These are phyloP conservation scores for Chrysodeixis includens DNA, from an alignment of 2,888 invertebrate genomes.

Conservation along the genomic window DNA sequence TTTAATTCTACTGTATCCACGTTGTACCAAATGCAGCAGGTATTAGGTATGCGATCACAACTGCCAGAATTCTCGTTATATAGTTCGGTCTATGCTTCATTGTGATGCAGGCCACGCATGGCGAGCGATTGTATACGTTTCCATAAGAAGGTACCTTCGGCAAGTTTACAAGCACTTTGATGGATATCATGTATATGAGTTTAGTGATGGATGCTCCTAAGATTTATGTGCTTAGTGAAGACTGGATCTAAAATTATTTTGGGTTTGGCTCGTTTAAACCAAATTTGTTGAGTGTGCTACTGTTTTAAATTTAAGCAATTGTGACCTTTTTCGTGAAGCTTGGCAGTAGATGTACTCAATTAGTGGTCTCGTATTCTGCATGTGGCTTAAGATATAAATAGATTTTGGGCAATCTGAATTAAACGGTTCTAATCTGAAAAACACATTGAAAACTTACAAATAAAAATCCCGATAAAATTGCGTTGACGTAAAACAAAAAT, in stretches of 20 bases:
- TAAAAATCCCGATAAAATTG: too few species aligned
- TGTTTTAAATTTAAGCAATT: too few species aligned
- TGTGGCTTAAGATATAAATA: too few species aligned
- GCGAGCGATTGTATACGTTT: conserved; percentile 68
- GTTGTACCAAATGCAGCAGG: conserved; percentile 65
- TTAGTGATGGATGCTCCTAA: conserved; percentile 6
- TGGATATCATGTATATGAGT: background rate
- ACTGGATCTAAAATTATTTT: background rate
- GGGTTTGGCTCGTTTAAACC: background rate
- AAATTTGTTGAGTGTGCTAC: too few species aligned
- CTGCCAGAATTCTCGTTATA: conserved; percentile 73
- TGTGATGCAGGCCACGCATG: conserved; percentile 78
- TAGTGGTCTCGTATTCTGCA: too few species aligned
- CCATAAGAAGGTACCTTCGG: conserved; percentile 19
- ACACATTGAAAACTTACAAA: too few species aligned
- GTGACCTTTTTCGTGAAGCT: too few species aligned
- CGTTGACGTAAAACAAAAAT: background rate
- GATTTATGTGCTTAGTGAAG: background rate
- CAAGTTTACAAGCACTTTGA: conserved; percentile 38
- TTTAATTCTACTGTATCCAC: conserved; percentile 53
- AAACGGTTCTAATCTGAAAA: too few species aligned
- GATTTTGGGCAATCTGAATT: too few species aligned
- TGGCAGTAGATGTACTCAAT: too few species aligned
- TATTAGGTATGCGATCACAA: conserved; percentile 70
- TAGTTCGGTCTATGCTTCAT: conserved; percentile 78